phyloP scores from a whole-genome alignment of 2,113 vertebrate genomes.

The Heterochromis multidens region DNA sequence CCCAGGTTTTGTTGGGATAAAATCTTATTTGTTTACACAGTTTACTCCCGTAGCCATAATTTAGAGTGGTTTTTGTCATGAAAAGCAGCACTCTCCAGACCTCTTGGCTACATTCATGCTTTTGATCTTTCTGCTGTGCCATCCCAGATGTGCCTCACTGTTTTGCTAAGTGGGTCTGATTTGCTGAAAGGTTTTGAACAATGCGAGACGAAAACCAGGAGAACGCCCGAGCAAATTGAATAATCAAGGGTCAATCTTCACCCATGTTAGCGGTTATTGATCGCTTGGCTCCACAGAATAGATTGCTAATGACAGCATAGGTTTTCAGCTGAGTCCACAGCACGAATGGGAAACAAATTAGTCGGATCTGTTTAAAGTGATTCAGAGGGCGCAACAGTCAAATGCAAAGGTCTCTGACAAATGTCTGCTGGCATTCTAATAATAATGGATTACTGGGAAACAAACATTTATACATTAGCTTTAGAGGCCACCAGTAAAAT shows the following conservation, averaged over 20 bases:
- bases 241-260: conserved; percentile 25
- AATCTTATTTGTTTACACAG: background rate
- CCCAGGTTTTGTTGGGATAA: too few relatives aligned
- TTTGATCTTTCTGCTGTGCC: background rate
- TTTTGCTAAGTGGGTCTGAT: conserved; percentile 20
- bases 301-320: conserved; percentile 21
- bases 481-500: background rate
- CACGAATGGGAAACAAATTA: conserved; percentile 22
- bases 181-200: conserved; percentile 23
- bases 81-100: background rate
- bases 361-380: conserved; percentile 25
- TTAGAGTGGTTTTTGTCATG: background rate
- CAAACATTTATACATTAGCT: background rate
- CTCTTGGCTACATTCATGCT: background rate
- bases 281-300: conserved; percentile 1
- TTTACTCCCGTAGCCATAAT: background rate
- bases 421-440: conserved; percentile 27
- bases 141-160: background rate
- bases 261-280: conserved; percentile 43
- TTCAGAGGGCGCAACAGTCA: background rate
- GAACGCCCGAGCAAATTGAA: conserved; percentile 20
- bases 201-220: background rate
- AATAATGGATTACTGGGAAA: background rate
- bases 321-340: background rate
- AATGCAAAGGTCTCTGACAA: conserved; percentile 14